phyloP scores from a whole-genome alignment of 1,140 invertebrate genomes.

The Propsilocerus akamusi region DNA sequence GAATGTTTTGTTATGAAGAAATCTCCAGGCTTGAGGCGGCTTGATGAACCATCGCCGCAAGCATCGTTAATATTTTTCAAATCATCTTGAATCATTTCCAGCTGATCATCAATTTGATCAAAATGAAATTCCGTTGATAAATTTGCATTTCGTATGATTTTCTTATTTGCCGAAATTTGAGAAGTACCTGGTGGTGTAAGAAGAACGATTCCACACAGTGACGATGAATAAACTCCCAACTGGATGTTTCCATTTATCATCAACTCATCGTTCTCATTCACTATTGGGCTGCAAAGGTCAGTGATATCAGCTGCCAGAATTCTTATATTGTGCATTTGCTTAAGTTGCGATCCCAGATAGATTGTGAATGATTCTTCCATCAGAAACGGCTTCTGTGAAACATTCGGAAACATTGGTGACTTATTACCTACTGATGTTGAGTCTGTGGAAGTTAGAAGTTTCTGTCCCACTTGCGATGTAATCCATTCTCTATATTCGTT shows the following conservation, averaged over 20 bases:
- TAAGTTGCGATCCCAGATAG: constrained; percentile 91
- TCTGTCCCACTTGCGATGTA: constrained; percentile 23
- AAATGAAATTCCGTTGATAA: constrained; percentile 24
- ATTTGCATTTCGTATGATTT: constrained; percentile 21
- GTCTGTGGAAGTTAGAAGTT: constrained; percentile 17
- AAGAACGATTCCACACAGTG: constrained; percentile 72
- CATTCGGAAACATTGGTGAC: constrained; percentile 19
- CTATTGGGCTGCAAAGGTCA: constrained; percentile 51
- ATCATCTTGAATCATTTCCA: constrained; percentile 50
- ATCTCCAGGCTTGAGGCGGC: constrained; percentile 65
- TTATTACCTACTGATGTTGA: constrained; percentile 20
- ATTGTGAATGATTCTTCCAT: constrained; percentile 95
- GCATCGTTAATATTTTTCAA: constrained; percentile 22
- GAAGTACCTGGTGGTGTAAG: constrained; percentile 47
- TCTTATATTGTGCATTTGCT: constrained; percentile 94
- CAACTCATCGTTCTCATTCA: neutral
- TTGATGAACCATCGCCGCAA: too few species aligned
- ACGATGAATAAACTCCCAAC: constrained; percentile 81
- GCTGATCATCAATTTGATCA: constrained; percentile 54
- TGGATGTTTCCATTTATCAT: constrained; percentile 48
- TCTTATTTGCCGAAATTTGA: constrained; percentile 18
- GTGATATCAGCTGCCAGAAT: constrained; percentile 72
- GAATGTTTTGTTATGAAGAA: constrained; percentile 91
- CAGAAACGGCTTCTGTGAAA: constrained; percentile 19
- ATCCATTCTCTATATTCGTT: constrained; percentile 69